Evolutionary conservation across 2,113 vertebrate species (phyloP).

Genomic region (Lepisosteus oculatus): DNA sequence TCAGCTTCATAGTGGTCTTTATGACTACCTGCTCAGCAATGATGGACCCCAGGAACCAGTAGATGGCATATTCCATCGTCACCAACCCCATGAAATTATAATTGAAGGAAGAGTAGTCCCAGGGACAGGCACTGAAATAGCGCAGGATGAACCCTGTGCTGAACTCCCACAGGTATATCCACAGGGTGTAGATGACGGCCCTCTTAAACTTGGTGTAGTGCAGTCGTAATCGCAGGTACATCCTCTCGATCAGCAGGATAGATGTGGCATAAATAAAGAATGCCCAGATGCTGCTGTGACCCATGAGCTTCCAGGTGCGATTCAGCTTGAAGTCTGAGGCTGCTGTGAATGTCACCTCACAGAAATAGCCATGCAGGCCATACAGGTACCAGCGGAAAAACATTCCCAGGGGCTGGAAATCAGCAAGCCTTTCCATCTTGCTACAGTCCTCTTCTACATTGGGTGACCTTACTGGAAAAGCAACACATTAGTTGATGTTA

Average conservation of each 20-base stretch:
- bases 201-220: constrained; percentile 41
- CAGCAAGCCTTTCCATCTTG: background rate
- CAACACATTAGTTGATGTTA: no score
- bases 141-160: constrained; percentile 56
- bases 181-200: constrained; percentile 50
- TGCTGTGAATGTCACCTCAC: constrained; percentile 66
- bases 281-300: constrained; percentile 66
- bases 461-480: constrained; percentile 23
- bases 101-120: constrained; percentile 64
- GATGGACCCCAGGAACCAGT: constrained; percentile 58
- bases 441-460: constrained; percentile 1
- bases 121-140: constrained; percentile 63
- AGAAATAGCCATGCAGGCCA: constrained; percentile 64
- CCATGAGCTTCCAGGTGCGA: constrained; percentile 51
- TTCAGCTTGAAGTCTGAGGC: constrained; percentile 51
- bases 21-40: constrained; percentile 67
- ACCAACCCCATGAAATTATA: constrained; percentile 63
- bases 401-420: constrained; percentile 28
- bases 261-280: constrained; percentile 65
- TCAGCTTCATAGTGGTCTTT: constrained; percentile 57
- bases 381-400: constrained; percentile 61
- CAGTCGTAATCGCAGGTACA: constrained; percentile 44
- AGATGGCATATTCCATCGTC: constrained; percentile 64
- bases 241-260: constrained; percentile 57
- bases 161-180: constrained; percentile 70